These are phyloP conservation scores for Puma concolor DNA, from an alignment of 2,113 vertebrate species.

Conservation along the genomic window DNA sequence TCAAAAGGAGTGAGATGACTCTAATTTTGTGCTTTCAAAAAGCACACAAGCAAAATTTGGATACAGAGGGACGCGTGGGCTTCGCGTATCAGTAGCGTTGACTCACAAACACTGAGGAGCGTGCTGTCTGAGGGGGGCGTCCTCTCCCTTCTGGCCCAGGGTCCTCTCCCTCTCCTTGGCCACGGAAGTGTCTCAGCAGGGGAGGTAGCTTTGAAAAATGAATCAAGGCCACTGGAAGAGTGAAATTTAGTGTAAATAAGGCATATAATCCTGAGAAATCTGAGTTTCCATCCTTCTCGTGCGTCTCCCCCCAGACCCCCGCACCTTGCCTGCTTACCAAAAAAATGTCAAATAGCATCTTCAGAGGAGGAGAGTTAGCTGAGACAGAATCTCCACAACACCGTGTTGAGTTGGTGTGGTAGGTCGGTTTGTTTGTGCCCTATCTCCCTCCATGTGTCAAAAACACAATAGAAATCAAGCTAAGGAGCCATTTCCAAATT, in stretches of 20 bases:
- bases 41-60: conserved; percentile 79
- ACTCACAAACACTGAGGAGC: conserved; percentile 78
- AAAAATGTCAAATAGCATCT: background rate
- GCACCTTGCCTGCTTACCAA: background rate
- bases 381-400: background rate
- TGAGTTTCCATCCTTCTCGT: background rate
- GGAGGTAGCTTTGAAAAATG: conserved; percentile 77
- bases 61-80: conserved; percentile 81
- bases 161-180: conserved; percentile 79
- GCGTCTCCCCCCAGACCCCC: background rate
- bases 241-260: conserved; percentile 80
- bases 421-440: background rate
- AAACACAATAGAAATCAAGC: background rate
- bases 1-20: conserved; percentile 83
- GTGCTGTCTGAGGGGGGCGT: conserved; percentile 80
- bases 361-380: background rate
- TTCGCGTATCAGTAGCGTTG: conserved; percentile 76
- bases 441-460: background rate
- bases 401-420: background rate
- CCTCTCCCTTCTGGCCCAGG: conserved; percentile 74
- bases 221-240: conserved; percentile 72
- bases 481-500: background rate
- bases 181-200: conserved; percentile 81
- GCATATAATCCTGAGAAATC: conserved; percentile 70
- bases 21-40: conserved; percentile 87